A percentile compares a stretch with the other conserved stretches of the same genome.
These are phyloP conservation scores for Salpingus planirostris DNA, from an alignment of 2,888 invertebrate species.

Conservation along the genomic window DNA sequence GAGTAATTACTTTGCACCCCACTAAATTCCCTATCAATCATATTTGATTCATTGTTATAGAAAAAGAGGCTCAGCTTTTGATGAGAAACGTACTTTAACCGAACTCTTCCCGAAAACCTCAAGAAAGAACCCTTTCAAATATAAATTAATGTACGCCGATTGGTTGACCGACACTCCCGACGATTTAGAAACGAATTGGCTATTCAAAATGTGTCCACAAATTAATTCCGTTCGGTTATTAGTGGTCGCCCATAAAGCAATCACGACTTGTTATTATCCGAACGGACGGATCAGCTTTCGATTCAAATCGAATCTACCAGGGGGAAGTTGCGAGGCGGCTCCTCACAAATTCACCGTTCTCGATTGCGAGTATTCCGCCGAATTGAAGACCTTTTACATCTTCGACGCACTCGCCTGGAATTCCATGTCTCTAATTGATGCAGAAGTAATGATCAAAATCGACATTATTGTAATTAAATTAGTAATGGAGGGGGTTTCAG, in stretches of 20 bases:
- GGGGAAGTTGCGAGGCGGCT: conserved; percentile 47
- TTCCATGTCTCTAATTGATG: conserved; percentile 58
- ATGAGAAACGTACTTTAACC: conserved; percentile 46
- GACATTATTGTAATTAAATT: not conserved
- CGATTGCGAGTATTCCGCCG: conserved; percentile 70
- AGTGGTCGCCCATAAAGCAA: conserved; percentile 63
- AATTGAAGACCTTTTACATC: conserved; percentile 58
- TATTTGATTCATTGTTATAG: conserved; percentile 37
- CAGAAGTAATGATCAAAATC: conserved; percentile 51
- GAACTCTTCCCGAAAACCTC: too few relatives aligned
- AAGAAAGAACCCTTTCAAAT: conserved; percentile 17
- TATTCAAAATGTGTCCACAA: conserved; percentile 69
- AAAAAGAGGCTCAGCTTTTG: conserved; percentile 42
- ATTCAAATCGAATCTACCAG: conserved; percentile 62
- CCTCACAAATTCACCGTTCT: conserved; percentile 55
- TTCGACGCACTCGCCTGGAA: conserved; percentile 82
- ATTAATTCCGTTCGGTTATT: conserved; percentile 76
- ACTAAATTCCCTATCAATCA: conserved; percentile 1
- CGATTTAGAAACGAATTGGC: conserved; percentile 64
- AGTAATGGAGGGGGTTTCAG: conserved; percentile 43
- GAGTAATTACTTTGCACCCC: conserved; percentile 36
- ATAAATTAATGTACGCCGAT: conserved; percentile 79
- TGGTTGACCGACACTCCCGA: conserved; percentile 85
- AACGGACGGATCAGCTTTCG: conserved; percentile 21
- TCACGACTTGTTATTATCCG: conserved; percentile 10